Evolutionary conservation across 1,140 invertebrate genomes (phyloP).

Genomic region (Tetramorium simillimum): DNA sequence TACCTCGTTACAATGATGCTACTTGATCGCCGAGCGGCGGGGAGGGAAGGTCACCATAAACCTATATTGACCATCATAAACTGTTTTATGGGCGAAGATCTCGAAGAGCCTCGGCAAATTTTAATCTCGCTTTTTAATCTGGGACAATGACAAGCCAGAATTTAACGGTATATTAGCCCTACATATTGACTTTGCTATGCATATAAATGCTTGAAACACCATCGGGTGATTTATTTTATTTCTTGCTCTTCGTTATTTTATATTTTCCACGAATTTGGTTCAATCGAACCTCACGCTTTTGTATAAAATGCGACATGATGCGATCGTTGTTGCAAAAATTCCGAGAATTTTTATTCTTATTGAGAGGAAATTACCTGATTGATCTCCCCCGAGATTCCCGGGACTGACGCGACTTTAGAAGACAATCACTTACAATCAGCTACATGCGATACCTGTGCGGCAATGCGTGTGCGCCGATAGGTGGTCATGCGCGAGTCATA

Average conservation of each 20-base stretch:
- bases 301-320: not conserved
- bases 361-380: not conserved
- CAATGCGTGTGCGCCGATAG: conserved; percentile 1
- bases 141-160: not conserved
- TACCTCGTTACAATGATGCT: not conserved
- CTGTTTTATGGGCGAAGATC: not conserved
- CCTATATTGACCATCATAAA: conserved; percentile 23
- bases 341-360: not conserved
- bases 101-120: not conserved
- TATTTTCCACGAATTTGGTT: not conserved
- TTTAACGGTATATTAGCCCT: not conserved
- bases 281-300: not conserved
- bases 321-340: not conserved
- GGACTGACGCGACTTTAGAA: not conserved
- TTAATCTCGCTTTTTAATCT: conserved; percentile 7
- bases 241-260: not conserved
- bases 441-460: not conserved
- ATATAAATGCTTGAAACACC: not conserved
- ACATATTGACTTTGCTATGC: not conserved
- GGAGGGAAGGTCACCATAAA: not conserved
- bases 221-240: not conserved
- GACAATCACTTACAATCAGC: conserved; percentile 7
- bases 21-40: not conserved
- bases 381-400: no score
- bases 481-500: conserved; percentile 4